A percentile compares a stretch with the other conserved stretches of the same genome.
Evolutionary conservation across 2,888 invertebrate genomes (phyloP).

Genomic region (Desoria tigrina): DNA sequence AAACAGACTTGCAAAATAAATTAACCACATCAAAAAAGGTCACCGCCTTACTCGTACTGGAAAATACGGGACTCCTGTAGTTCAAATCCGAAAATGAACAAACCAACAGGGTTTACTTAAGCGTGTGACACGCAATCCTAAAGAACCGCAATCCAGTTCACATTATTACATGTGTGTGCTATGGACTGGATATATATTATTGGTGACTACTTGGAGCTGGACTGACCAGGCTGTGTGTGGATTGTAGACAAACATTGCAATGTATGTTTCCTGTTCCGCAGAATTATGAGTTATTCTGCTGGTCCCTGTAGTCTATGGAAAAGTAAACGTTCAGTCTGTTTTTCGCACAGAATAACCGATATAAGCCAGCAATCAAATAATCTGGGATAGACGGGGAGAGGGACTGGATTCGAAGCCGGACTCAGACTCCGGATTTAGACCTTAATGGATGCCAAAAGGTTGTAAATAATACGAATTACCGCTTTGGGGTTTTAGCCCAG

Average conservation of each 20-base stretch:
- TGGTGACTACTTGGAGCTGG: background rate
- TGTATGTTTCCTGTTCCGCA: constrained; percentile 8
- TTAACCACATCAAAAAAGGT: constrained; percentile 17
- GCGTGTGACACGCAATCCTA: constrained; percentile 19
- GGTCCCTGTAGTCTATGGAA: too few species aligned
- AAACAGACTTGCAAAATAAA: constrained; percentile 2
- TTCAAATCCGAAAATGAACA: background rate
- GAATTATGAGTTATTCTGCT: too few species aligned
- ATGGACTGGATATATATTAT: too few species aligned
- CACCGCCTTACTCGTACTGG: constrained; percentile 18
- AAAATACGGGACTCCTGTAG: too few species aligned
- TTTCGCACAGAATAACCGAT: too few species aligned
- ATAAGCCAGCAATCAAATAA: too few species aligned
- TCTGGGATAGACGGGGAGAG: too few species aligned
- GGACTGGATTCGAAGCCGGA: too few species aligned
- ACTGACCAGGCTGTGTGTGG: background rate
- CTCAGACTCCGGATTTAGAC: too few species aligned
- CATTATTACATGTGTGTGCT: background rate
- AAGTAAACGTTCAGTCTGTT: too few species aligned
- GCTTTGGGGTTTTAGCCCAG: background rate
- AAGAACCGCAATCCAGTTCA: background rate
- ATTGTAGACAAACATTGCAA: constrained; percentile 6
- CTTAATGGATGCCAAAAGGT: too few species aligned
- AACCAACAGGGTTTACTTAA: constrained; percentile 6
- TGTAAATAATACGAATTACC: too few species aligned